A percentile compares a stretch with the other conserved stretches of the same genome.
Evolutionary conservation across 2,888 invertebrate species (phyloP).

Genomic region (Trachelus tabidus): DNA sequence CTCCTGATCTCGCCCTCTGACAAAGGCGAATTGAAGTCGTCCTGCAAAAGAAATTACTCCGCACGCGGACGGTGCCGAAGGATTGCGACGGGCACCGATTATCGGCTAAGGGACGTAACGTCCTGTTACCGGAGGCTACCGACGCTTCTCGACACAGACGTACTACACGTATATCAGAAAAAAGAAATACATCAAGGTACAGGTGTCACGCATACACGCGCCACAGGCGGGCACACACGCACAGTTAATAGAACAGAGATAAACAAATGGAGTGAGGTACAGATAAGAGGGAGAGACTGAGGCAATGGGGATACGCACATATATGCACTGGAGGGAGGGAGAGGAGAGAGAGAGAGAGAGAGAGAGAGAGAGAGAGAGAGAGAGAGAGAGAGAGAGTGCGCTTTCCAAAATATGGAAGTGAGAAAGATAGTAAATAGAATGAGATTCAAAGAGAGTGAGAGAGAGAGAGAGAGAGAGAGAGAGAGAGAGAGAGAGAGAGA

Average conservation of each 20-base stretch:
- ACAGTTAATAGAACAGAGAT: conserved; percentile 4
- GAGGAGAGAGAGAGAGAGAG: neutral
- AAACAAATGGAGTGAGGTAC: conserved; percentile 2
- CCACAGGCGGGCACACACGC: neutral
- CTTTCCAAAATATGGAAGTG: too few species aligned
- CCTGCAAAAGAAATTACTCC: neutral
- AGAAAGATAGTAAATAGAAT: too few species aligned
- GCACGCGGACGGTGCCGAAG: neutral
- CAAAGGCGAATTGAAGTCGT: neutral
- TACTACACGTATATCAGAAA: neutral
- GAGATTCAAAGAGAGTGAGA: conserved; percentile 2
- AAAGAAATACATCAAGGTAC: neutral
- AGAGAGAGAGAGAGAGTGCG: too few species aligned
- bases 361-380: neutral
- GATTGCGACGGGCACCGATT: neutral
- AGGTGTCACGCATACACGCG: neutral
- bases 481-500: too few species aligned
- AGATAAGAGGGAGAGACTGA: neutral
- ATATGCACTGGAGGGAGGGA: neutral
- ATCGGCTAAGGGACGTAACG: neutral
- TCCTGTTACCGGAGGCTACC: neutral
- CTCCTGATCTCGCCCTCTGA: neutral
- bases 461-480: neutral
- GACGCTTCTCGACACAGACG: neutral
- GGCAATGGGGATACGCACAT: neutral